Percentiles rank a stretch among this genome's conserved stretches.
These are phyloP conservation scores for Epizoanthus illoricatus DNA, from an alignment of 92 coral and sea anemone species.

Conservation along the genomic window DNA sequence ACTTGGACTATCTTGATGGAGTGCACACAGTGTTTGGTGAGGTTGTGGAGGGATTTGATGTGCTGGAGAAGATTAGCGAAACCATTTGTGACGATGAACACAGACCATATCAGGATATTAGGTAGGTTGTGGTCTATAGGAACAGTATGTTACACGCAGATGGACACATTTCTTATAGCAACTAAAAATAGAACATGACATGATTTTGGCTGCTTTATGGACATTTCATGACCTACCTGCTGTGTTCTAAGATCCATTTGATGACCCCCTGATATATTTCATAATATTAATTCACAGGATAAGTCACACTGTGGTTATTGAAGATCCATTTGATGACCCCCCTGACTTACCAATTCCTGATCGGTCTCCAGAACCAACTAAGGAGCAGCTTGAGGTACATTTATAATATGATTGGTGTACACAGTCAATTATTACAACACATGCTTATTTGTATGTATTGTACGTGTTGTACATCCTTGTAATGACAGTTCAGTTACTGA, in stretches of 20 bases:
- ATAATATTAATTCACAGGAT: conserved; percentile 50
- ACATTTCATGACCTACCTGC: not conserved
- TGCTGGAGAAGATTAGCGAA: conserved; percentile 88
- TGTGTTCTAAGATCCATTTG: conserved; percentile 72
- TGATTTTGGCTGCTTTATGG: not conserved
- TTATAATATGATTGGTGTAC: too few species aligned
- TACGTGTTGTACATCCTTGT: too few species aligned
- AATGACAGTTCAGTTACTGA: too few species aligned
- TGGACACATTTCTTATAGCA: not conserved
- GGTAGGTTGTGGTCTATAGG: conserved; percentile 41
- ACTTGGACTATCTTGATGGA: conserved; percentile 89
- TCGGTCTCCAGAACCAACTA: conserved; percentile 96
- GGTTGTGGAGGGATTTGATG: conserved; percentile 94
- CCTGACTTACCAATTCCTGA: conserved; percentile 81
- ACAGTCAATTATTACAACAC: too few species aligned
- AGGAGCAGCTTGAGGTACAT: conserved; percentile 92
- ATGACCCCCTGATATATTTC: not conserved
- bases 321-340: conserved; percentile 99
- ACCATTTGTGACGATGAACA: conserved; percentile 92
- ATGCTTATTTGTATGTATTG: too few species aligned
- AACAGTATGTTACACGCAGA: not conserved
- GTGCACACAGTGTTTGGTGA: conserved; percentile 98
- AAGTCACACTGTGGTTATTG: conserved; percentile 91
- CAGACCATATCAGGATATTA: conserved; percentile 96
- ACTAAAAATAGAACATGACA: not conserved